Evolutionary conservation across 1,140 invertebrate species (phyloP).

Genomic region (Drosophila sucinea): DNA sequence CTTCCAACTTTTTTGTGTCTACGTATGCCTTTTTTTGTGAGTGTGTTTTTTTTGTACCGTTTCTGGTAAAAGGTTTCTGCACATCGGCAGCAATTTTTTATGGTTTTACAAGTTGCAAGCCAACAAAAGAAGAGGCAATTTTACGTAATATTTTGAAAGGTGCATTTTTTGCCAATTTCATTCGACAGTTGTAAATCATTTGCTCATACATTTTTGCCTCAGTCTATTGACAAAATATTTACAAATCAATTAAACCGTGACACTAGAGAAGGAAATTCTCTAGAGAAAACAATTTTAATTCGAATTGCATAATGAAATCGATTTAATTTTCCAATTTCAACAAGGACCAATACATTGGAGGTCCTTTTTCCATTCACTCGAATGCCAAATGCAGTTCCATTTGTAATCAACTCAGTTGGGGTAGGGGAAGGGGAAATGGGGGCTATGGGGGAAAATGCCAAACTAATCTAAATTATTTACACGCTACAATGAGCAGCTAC

Average conservation of each 20-base stretch:
- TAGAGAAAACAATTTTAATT: not conserved
- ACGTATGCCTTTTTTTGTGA: constrained; percentile 16
- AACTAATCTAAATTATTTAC: constrained; percentile 82
- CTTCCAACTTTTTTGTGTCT: constrained; percentile 1
- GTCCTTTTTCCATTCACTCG: not conserved
- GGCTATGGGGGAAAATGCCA: constrained; percentile 47
- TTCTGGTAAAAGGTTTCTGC: constrained; percentile 59
- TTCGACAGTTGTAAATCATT: constrained; percentile 65
- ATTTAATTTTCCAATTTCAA: constrained; percentile 1
- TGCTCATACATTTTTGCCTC: not conserved
- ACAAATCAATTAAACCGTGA: constrained; percentile 28
- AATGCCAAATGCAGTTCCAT: constrained; percentile 41
- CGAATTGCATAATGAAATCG: not conserved
- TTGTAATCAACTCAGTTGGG: constrained; percentile 55
- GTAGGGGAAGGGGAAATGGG: constrained; percentile 7
- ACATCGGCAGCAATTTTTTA: constrained; percentile 68
- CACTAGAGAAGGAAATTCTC: not conserved
- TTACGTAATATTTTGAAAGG: constrained; percentile 80
- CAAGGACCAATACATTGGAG: not conserved
- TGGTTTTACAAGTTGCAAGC: constrained; percentile 63
- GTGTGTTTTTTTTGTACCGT: constrained; percentile 49
- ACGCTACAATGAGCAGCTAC: constrained; percentile 79
- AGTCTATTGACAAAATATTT: constrained; percentile 49
- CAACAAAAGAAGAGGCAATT: constrained; percentile 51
- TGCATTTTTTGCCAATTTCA: constrained; percentile 53